phyloP scores from a whole-genome alignment of 2,113 vertebrate genomes.

The Cephalopholis sonnerati region DNA sequence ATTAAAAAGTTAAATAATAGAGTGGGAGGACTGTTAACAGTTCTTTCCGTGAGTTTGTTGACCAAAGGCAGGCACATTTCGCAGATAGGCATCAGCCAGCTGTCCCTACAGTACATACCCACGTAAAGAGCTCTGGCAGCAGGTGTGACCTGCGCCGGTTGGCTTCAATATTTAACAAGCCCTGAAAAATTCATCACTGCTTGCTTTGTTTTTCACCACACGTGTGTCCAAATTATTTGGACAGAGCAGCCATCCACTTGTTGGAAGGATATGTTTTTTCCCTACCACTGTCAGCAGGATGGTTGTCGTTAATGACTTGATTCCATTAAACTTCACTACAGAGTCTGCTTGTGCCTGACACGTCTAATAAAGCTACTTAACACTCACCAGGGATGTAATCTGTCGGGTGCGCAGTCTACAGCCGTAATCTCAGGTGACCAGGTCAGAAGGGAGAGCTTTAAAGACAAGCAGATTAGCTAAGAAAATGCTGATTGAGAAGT shows the following conservation, averaged over 20 bases:
- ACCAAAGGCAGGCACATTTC: conserved; percentile 29
- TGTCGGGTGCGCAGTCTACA: conserved; percentile 37
- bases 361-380: conserved; percentile 61
- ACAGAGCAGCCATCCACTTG: background rate
- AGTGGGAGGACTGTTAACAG: background rate
- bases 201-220: conserved; percentile 50
- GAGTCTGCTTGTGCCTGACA: conserved; percentile 32
- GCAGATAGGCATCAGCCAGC: conserved; percentile 26
- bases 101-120: conserved; percentile 34
- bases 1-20: background rate
- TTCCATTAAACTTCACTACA: conserved; percentile 16
- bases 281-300: background rate
- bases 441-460: conserved; percentile 62
- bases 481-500: conserved; percentile 72
- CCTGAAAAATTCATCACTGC: conserved; percentile 80
- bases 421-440: conserved; percentile 77
- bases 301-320: conserved; percentile 13
- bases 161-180: conserved; percentile 82
- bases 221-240: conserved; percentile 31
- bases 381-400: conserved; percentile 56
- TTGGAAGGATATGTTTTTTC: background rate
- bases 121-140: conserved; percentile 42
- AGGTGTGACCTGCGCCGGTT: conserved; percentile 54
- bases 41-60: conserved; percentile 38
- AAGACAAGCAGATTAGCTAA: conserved; percentile 75